Base-by-base conservation (phyloP, 2,113 vertebrate genomes). In the Megatriorchis doriae region DNA sequence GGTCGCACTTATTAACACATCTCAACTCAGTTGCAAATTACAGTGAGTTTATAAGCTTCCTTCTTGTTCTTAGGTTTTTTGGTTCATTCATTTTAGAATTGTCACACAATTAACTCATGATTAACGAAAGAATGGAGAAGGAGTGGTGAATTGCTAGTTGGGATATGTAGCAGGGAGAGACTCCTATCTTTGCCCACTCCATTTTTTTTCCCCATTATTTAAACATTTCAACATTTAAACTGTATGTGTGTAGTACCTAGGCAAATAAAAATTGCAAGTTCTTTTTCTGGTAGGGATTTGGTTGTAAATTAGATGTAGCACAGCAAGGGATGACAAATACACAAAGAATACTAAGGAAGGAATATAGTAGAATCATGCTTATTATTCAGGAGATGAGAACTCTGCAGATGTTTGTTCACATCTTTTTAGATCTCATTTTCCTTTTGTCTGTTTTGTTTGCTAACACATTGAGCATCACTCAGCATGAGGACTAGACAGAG, bases 311-410 rank as follows among this genome's bases (percentile, higher is more conserved):
- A 91, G 42, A 81, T 45, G 88, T 81, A 95, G 88, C 93, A 88
- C 53, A 94, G 74, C 48, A 80, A 84, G 21, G 42, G 48, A 73
- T 58, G 50, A 85, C 79, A 97, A 95, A 88, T 81, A 91, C 94
- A 92, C 22, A 70, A 78, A 83, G 80, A 93, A 80, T 73, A 82
- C 78, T 75, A 90, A 93, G 78, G 66, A 94, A 87, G 62, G 45
- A 93, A 82, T 93, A 91, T 31, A 91, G 84, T 42, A 73, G 78
- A 91, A 93, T 70, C 74, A 89, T 79, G 70, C 25, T 96, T 96
- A 91, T 87, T 94, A 97, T 94, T 95, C 91, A 90, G 66, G 58
- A 95, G 89, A 91, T 63, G 74, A 85, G 73, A 94, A 94, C 58
- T 93, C 87, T 93, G 96, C 88, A 91, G 95, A 95, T 91, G 55